These are phyloP conservation scores for Thelaira solivaga DNA, from an alignment of 2,888 invertebrate species.

Conservation along the genomic window DNA sequence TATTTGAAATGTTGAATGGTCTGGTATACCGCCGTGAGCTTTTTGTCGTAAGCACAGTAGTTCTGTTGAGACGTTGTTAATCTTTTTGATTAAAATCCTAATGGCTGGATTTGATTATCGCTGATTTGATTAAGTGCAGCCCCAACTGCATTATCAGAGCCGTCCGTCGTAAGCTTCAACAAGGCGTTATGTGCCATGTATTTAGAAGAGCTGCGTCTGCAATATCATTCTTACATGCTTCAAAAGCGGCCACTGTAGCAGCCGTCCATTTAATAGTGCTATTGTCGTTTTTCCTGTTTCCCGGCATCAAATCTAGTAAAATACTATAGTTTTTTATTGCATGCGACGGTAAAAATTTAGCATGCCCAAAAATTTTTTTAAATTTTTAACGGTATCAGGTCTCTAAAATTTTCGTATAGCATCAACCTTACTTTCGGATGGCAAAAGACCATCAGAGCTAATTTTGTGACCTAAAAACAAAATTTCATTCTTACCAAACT, in stretches of 20 bases:
- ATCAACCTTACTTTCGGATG: conserved; percentile 10
- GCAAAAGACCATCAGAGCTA: not conserved
- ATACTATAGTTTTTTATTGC: conserved; percentile 21
- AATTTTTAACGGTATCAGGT: conserved; percentile 56
- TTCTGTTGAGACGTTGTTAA: not conserved
- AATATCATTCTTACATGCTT: conserved; percentile 12
- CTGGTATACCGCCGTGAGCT: conserved; percentile 72
- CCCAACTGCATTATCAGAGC: conserved; percentile 16
- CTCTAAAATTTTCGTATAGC: not conserved
- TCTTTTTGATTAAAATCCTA: conserved; percentile 30
- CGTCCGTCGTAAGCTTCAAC: conserved; percentile 5
- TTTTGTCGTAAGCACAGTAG: conserved; percentile 62
- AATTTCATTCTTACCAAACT: not conserved
- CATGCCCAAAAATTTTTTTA: conserved; percentile 64
- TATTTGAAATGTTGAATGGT: conserved; percentile 67
- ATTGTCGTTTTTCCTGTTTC: conserved; percentile 25
- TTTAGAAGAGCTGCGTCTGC: not conserved
- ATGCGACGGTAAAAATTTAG: conserved; percentile 70
- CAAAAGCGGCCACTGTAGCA: not conserved
- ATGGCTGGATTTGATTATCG: not conserved
- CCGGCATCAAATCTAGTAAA: not conserved
- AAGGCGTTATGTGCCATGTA: not conserved
- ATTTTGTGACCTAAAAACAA: conserved; percentile 27
- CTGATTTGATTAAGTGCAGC: conserved; percentile 18
- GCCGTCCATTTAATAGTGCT: not conserved